Evolutionary conservation across 2,888 invertebrate species (phyloP).

Genomic region (Glyphotaelius pellucidus): DNA sequence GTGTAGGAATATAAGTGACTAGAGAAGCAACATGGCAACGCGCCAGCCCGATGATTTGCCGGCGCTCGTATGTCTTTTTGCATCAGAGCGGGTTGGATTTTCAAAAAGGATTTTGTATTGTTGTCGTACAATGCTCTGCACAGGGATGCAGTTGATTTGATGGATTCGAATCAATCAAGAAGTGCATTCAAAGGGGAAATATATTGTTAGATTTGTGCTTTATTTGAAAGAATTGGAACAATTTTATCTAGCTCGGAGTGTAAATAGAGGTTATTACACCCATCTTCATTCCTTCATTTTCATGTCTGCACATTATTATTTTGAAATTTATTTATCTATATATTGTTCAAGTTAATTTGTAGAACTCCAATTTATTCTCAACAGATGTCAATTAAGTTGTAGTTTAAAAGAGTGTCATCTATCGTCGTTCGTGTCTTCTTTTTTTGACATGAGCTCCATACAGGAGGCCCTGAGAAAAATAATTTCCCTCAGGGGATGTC

Average conservation of each 20-base stretch:
- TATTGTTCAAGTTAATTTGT: too few relatives aligned
- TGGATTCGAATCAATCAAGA: background rate
- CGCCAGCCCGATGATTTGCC: slow-evolving; percentile 50
- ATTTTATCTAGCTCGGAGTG: background rate
- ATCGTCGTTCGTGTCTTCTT: too few relatives aligned
- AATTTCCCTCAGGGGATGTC: too few relatives aligned
- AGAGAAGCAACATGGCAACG: slow-evolving; percentile 34
- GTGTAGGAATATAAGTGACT: background rate
- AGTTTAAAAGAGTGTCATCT: too few relatives aligned
- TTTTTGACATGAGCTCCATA: too few relatives aligned
- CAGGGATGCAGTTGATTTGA: background rate
- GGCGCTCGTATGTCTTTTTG: background rate
- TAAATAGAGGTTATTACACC: background rate
- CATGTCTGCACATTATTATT: background rate
- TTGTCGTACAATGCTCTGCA: background rate
- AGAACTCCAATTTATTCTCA: too few relatives aligned
- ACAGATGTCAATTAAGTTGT: too few relatives aligned
- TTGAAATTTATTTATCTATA: too few relatives aligned
- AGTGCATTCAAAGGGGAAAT: background rate
- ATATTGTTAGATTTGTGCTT: background rate
- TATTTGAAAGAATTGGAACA: background rate
- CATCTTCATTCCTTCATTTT: background rate
- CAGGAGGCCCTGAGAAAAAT: too few relatives aligned
- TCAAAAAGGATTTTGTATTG: background rate
- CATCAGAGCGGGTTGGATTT: background rate